phyloP scores from a whole-genome alignment of 2,113 vertebrate genomes.

The Stictonetta naevosa region DNA sequence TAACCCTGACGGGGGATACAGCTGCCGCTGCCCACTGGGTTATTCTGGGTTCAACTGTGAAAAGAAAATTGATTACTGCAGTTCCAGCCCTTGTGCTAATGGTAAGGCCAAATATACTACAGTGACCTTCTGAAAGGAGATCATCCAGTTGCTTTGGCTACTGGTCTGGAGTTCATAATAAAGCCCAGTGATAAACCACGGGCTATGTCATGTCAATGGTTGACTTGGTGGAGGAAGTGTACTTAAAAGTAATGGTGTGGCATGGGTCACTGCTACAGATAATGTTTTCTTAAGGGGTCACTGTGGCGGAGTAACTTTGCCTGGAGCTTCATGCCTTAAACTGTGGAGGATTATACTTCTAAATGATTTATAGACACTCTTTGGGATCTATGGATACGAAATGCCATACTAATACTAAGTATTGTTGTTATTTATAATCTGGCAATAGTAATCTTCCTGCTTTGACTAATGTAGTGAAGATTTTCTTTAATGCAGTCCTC shows the following conservation, averaged over 20 bases:
- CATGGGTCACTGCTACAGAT: not conserved
- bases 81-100: slow-evolving; percentile 91
- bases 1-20: slow-evolving; percentile 92
- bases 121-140: not conserved
- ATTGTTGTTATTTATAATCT: not conserved
- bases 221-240: not conserved
- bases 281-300: not conserved
- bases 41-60: slow-evolving; percentile 98
- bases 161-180: not conserved
- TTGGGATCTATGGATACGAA: not conserved
- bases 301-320: not conserved
- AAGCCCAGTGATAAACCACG: not conserved
- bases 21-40: slow-evolving; percentile 88
- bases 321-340: not conserved
- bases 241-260: not conserved
- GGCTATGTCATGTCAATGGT: not conserved
- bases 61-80: slow-evolving; percentile 96
- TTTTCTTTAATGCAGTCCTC: not conserved
- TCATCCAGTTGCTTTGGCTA: not conserved
- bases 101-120: slow-evolving; percentile 77
- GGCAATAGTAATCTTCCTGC: not conserved
- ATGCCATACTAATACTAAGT: not conserved
- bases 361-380: not conserved
- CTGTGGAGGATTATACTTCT: not conserved
- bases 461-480: not conserved